Conservation (phyloP, 2,888 invertebrate species). For the Quadriops clusia region DNA sequence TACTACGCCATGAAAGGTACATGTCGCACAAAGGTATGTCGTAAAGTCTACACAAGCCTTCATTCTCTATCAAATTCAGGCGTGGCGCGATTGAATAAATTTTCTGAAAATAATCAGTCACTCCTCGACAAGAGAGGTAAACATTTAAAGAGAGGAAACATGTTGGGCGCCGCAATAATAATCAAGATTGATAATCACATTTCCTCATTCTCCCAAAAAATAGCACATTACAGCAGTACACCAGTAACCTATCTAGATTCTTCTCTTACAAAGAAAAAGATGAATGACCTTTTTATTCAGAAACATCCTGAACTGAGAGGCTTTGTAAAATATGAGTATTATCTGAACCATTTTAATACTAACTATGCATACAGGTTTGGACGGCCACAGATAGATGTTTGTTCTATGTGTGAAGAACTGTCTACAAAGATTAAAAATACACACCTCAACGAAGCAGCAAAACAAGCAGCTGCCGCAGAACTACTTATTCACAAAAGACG, state of each 20-base stretch:
- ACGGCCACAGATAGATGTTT: conserved; percentile 17
- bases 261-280: conserved; percentile 18
- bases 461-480: conserved; percentile 16
- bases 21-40: no score
- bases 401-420: conserved; percentile 13
- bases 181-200: conserved; percentile 5
- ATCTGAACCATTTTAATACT: conserved; percentile 18
- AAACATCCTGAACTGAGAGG: conserved; percentile 16
- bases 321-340: conserved; percentile 19
- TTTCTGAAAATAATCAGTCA: conserved; percentile 1
- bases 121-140: conserved; percentile 4
- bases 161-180: conserved; percentile 1
- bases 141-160: conserved; percentile 1
- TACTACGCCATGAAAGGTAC: conserved; percentile 4
- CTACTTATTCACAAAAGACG: conserved; percentile 14
- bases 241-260: conserved; percentile 16
- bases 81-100: conserved; percentile 4
- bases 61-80: conserved; percentile 4
- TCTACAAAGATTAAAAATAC: conserved; percentile 13
- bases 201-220: conserved; percentile 4
- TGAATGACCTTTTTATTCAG: conserved; percentile 19
- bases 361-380: conserved; percentile 19
- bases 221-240: conserved; percentile 2
- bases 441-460: conserved; percentile 15
- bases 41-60: conserved; percentile 5